These are phyloP conservation scores for Fragum sueziense DNA, from an alignment of 2,888 invertebrate species.

Conservation along the genomic window DNA sequence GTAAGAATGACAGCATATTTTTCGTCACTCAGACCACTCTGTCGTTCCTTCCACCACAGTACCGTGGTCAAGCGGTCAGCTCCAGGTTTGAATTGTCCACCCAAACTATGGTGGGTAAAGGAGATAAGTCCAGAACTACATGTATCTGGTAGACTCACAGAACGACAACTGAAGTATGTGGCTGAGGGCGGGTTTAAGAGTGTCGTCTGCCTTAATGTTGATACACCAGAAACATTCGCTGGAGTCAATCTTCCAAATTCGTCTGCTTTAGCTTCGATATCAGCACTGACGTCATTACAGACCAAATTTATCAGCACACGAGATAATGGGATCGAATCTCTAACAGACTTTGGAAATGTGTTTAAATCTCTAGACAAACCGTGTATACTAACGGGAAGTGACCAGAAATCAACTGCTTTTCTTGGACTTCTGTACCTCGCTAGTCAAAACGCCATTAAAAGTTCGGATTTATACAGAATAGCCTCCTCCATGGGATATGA, in stretches of 20 bases:
- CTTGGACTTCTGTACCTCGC: conserved; percentile 9
- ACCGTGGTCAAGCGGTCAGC: not conserved
- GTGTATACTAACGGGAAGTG: not conserved
- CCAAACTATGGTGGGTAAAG: conserved; percentile 26
- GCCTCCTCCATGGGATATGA: conserved; percentile 16
- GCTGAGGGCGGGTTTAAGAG: conserved; percentile 18
- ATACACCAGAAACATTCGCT: not conserved
- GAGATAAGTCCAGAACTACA: conserved; percentile 18
- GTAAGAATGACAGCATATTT: not conserved
- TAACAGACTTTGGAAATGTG: not conserved
- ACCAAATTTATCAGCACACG: not conserved
- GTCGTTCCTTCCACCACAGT: not conserved
- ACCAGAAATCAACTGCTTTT: not conserved
- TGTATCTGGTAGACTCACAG: conserved; percentile 5
- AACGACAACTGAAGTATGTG: conserved; percentile 23
- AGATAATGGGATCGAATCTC: not conserved
- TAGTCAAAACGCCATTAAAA: not conserved
- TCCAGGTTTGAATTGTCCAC: conserved; percentile 13
- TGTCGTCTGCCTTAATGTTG: conserved; percentile 7
- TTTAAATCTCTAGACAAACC: not conserved
- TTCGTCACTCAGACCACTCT: not conserved
- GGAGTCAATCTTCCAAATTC: conserved; percentile 5
- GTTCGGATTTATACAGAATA: not conserved
- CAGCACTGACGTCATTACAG: not conserved
- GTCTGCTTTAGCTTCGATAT: not conserved